Conservation (phyloP, 2,113 vertebrate genomes). For the Triplophysa siluroides region DNA sequence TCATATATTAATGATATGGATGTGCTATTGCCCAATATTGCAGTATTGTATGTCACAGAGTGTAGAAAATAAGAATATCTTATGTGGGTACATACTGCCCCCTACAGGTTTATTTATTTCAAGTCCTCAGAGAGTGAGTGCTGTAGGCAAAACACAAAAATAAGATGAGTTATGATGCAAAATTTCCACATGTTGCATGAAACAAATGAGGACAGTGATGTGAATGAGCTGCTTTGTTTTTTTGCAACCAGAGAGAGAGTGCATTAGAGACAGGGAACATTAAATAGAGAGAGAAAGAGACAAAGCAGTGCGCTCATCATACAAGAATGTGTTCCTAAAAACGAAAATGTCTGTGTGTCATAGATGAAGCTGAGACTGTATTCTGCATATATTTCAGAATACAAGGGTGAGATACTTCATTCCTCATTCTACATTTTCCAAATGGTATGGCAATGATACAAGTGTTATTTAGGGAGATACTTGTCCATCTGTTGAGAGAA, state of each 20-base stretch:
- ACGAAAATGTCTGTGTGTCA: no score
- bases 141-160: neutral
- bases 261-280: neutral
- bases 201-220: constrained; percentile 3
- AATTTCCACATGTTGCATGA: neutral
- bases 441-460: no score
- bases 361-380: no score
- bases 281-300: no score
- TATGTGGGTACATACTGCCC: constrained; percentile 44
- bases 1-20: constrained; percentile 28
- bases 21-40: constrained; percentile 35
- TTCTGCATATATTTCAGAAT: no score
- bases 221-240: constrained; percentile 24
- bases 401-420: no score
- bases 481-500: no score
- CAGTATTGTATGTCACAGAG: neutral
- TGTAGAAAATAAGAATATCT: neutral
- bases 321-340: no score
- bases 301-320: no score
- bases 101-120: constrained; percentile 1
- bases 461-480: no score
- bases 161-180: constrained; percentile 14
- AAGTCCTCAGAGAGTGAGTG: neutral
- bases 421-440: no score
- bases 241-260: neutral